phyloP scores from a whole-genome alignment of 2,797 vertebrate species.

The Percopsis omiscomaycus region DNA sequence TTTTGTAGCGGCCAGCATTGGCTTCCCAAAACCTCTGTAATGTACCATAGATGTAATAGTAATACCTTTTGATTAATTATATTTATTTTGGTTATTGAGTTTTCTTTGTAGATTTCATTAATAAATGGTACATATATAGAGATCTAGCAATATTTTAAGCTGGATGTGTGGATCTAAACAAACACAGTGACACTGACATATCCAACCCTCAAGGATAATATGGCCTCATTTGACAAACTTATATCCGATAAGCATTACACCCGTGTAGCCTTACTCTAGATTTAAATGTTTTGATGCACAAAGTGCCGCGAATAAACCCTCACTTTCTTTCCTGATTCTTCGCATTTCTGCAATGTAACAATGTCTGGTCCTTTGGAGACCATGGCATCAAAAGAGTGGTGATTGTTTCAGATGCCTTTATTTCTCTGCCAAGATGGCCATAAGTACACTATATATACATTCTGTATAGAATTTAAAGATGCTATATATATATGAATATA shows the following conservation, averaged over 20 bases:
- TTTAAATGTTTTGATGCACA: conserved; percentile 82
- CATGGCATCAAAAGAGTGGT: conserved; percentile 65
- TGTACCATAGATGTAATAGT: conserved; percentile 48
- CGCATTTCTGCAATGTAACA: conserved; percentile 75
- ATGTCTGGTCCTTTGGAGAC: conserved; percentile 63
- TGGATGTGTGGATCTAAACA: conserved; percentile 52
- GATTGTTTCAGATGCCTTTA: conserved; percentile 84
- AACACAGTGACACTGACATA: conserved; percentile 37
- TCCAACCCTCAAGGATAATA: conserved; percentile 58
- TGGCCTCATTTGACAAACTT: conserved; percentile 71
- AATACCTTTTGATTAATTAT: conserved; percentile 43
- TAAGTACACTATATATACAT: conserved; percentile 82
- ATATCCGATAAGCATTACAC: conserved; percentile 76
- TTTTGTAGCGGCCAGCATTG: conserved; percentile 73
- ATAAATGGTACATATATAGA: conserved; percentile 46
- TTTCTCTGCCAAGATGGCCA: conserved; percentile 82
- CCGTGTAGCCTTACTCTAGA: conserved; percentile 87
- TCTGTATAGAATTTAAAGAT: conserved; percentile 83
- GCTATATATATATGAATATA: conserved; percentile 84
- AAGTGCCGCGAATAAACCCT: conserved; percentile 79
- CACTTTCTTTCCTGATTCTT: conserved; percentile 76
- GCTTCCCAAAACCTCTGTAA: conserved; percentile 60
- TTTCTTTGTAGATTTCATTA: conserved; percentile 43
- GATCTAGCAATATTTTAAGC: conserved; percentile 55
- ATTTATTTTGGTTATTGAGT: conserved; percentile 32